Evolutionary conservation across 1,140 invertebrate genomes (phyloP), one percentile per base, ranked within the genome.

Genomic region (Dolichoris vasculosae): DNA sequence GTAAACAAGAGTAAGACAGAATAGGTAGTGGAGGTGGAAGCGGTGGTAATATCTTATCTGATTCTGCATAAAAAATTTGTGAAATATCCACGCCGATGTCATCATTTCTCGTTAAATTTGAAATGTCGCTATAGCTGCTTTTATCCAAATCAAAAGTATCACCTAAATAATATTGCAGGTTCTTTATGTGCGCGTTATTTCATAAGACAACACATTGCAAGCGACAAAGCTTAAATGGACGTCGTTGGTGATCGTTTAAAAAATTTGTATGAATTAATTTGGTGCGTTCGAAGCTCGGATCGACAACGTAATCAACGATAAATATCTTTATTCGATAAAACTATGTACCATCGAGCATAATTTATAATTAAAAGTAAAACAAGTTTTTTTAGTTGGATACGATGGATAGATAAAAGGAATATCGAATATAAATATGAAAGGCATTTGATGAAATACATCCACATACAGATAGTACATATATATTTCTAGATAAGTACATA

Each of bases 401-500:
- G 69, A 32, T 26, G 38, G 38, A n/a, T 73, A 43, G 26, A 38
- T 20, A 38, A 35, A 38, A 38, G n/a, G 35, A 17, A 69, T 32
- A 46, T 75, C 13, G 4, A 30, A 51, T 77, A 51, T 15, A 48
- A 32, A 46, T 67, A 35, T 67, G 23, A 26, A 15, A 80, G 77
- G 67, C 43, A 40, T 30, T 82, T 69, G n/a, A 84, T 75, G 78
- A 80, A 80, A 80, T 46, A 75, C 43, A 75, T n/a, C n/a, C 9
- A 86, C 84, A 48, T 82, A 71, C 40, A 82, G 43, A 77, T 69
- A 78, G 55, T 82, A 51, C 63, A 82, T 71, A 64, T 71, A 64
- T 82, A 84, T 73, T 77, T 85, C 48, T 67, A 77, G 23, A 75
- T 86, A 86, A 77, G 84, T 86, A 85, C 69, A 81, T 81, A 76